Evolutionary conservation across 2,888 invertebrate species (phyloP), one percentile per base, ranked within the genome.

Genomic region (Panorpa germanica): DNA sequence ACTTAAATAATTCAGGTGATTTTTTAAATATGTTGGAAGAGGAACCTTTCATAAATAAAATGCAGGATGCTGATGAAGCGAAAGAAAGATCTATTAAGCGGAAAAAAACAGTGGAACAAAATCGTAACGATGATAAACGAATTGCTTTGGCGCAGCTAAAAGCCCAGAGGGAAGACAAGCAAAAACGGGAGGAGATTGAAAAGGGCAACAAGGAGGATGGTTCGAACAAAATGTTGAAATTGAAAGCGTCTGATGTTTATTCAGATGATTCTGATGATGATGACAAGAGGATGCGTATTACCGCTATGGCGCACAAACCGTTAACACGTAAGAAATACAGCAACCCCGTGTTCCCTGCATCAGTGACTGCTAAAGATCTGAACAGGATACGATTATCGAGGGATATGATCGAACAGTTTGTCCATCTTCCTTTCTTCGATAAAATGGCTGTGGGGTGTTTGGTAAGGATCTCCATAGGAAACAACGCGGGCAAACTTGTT

Each of bases 341-440:
- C 47, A 43, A 57, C 34, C 54, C 59, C 6, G 44, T 63, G 9
- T 78, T 70, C 45, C 71, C 91, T 0, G 70, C 71, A 38, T 67
- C 66, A 1, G 70, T 72, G 42, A n/a, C n/a, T n/a, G n/a, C n/a
- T n/a, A 82, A 81, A 28, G 90, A 96, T 44, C 61, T 98, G 19
- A 78, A 76, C 45, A 77, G 77, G 53, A 72, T 90, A 20, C 63
- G 88, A 34, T 53, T 93, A 8, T 68, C 68, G 42, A 72, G 98
- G 42, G 78, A 83, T 50, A 93, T 91, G 57, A 60, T 98, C 52
- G 95, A 95, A 52, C 71, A 81, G 46, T 80, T 95, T 50, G 86
- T 95, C 3, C 95, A 96, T 52, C 63, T 95, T 44, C 98, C 98
- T 1, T 91, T 93, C 59, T 98, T 99, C 53, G 73, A 77, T 37